phyloP scores from a whole-genome alignment of 2,113 vertebrate species.

The Cottus gobio region DNA sequence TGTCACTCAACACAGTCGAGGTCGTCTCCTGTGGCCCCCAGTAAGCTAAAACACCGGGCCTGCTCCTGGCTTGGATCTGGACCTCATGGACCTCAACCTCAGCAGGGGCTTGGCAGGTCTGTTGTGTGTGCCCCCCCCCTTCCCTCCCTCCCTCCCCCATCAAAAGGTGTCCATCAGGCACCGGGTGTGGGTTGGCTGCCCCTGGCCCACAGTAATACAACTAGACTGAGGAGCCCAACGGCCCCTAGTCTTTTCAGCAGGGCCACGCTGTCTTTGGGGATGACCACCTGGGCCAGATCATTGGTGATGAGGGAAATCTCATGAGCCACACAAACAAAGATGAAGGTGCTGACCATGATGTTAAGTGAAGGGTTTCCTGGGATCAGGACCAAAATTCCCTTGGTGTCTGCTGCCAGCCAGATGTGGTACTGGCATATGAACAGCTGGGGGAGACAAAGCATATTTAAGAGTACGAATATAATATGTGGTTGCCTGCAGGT shows the following conservation, averaged over 20 bases:
- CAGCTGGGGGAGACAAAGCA: slow-evolving; percentile 82
- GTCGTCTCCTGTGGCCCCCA: background rate
- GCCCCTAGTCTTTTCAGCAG: slow-evolving; percentile 89
- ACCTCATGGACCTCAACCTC: slow-evolving; percentile 2
- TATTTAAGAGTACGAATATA: background rate
- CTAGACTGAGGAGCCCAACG: slow-evolving; percentile 82
- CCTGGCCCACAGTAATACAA: slow-evolving; percentile 81
- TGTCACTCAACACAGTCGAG: background rate
- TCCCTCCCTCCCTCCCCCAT: background rate
- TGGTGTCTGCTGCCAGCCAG: slow-evolving; percentile 98
- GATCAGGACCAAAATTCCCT: slow-evolving; percentile 95
- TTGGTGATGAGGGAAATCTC: slow-evolving; percentile 98
- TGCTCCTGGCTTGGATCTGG: slow-evolving; percentile 14
- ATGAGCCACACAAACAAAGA: slow-evolving; percentile 97
- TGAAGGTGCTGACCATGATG: slow-evolving; percentile 95
- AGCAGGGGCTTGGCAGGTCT: background rate
- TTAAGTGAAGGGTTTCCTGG: slow-evolving; percentile 94
- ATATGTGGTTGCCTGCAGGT: background rate
- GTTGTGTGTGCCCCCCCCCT: background rate
- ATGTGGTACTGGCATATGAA: slow-evolving; percentile 99
- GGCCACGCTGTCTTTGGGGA: slow-evolving; percentile 92
- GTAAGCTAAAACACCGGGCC: slow-evolving; percentile 2
- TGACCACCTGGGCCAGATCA: slow-evolving; percentile 92
- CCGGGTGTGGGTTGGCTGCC: slow-evolving; percentile 36
- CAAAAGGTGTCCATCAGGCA: slow-evolving; percentile 43